Percentiles rank a stretch among this genome's conserved stretches.
Conservation (phyloP, 2,113 vertebrate genomes). For the Ptychochromis oligacanthus region DNA sequence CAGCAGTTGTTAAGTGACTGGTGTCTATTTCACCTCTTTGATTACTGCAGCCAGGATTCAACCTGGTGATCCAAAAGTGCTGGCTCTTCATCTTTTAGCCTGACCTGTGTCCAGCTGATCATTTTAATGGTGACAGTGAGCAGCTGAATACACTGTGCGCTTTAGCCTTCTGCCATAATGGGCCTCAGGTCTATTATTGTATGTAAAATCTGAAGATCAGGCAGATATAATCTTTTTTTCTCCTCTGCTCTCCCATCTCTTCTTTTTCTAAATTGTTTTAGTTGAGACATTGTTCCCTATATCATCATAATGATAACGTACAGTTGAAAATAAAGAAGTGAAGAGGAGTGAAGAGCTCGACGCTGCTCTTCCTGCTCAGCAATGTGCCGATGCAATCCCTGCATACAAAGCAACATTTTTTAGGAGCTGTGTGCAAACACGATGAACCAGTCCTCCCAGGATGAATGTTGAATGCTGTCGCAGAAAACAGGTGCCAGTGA, state of each 20-base stretch:
- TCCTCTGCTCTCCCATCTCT: slow-evolving; percentile 17
- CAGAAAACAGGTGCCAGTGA: slow-evolving; percentile 27
- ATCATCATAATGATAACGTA: slow-evolving; percentile 49
- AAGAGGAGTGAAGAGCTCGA: slow-evolving; percentile 22
- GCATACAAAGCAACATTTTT: slow-evolving; percentile 24
- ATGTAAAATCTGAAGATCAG: slow-evolving; percentile 10
- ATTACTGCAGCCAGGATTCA: slow-evolving; percentile 39
- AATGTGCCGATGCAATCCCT: slow-evolving; percentile 2
- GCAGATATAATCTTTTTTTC: background rate
- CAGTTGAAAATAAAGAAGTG: slow-evolving; percentile 39
- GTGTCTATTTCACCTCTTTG: slow-evolving; percentile 43
- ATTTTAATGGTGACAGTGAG: slow-evolving; percentile 7
- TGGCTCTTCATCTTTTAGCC: slow-evolving; percentile 18
- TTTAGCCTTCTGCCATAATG: slow-evolving; percentile 8
- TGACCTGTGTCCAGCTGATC: slow-evolving; percentile 20
- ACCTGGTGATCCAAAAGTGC: slow-evolving; percentile 33
- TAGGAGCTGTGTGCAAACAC: slow-evolving; percentile 26
- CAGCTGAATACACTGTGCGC: slow-evolving; percentile 1
- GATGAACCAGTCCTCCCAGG: slow-evolving; percentile 6
- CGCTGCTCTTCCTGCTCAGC: slow-evolving; percentile 5
- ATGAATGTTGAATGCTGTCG: slow-evolving; percentile 16
- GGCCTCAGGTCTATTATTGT: slow-evolving; percentile 6
- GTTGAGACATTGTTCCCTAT: slow-evolving; percentile 27
- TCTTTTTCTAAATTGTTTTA: slow-evolving; percentile 18
- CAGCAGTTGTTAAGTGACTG: slow-evolving; percentile 45